Conservation (phyloP, 2,797 vertebrate species). For the Enoplosus armatus region DNA sequence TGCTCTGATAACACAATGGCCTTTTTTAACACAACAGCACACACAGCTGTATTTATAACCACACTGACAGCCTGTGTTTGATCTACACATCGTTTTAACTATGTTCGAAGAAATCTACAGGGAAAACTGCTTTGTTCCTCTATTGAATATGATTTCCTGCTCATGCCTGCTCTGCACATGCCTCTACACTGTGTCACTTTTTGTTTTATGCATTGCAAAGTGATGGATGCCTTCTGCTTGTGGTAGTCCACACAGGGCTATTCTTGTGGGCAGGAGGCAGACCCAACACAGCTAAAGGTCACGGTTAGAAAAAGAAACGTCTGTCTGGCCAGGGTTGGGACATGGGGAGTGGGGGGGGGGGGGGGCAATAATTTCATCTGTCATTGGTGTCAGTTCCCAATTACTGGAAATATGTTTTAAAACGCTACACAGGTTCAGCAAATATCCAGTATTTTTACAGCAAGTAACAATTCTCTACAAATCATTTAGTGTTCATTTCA, state of each 20-base stretch:
- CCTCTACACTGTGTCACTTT: neutral
- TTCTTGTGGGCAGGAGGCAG: conserved; percentile 65
- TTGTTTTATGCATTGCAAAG: conserved; percentile 40
- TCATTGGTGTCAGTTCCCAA: conserved; percentile 47
- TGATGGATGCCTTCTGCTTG: conserved; percentile 57
- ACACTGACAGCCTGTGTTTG: conserved; percentile 31
- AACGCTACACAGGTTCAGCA: conserved; percentile 6
- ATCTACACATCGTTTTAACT: conserved; percentile 20
- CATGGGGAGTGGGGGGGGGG: conserved; percentile 1
- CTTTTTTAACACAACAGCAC: conserved; percentile 61
- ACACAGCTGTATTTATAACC: conserved; percentile 50
- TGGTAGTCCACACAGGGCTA: conserved; percentile 42
- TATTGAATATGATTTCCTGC: conserved; percentile 5
- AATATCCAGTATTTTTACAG: conserved; percentile 9
- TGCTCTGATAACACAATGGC: conserved; percentile 58
- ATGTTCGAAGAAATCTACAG: conserved; percentile 5
- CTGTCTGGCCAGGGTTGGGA: conserved; percentile 49
- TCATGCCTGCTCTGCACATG: neutral
- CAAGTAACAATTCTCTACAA: neutral
- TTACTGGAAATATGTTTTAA: conserved; percentile 44
- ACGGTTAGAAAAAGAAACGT: conserved; percentile 70
- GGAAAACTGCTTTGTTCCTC: neutral
- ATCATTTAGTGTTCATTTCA: neutral
- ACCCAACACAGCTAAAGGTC: conserved; percentile 73
- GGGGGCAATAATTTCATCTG: conserved; percentile 55